Base-by-base conservation (phyloP, 2,797 vertebrate species). In the Hippocampus kuda region DNA sequence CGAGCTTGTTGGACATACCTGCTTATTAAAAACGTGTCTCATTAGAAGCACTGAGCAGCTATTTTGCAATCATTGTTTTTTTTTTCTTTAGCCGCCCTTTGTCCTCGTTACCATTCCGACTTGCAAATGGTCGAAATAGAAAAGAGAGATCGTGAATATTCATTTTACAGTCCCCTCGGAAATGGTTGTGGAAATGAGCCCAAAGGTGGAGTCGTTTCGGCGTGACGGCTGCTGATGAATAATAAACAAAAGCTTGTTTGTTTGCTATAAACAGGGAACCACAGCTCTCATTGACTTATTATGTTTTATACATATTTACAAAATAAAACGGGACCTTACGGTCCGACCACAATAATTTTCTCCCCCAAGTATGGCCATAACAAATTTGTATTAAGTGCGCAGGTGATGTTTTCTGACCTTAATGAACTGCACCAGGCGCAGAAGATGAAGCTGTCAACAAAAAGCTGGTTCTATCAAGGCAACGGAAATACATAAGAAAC, bases 241-340 rank as follows among this genome's bases (percentile, higher is more conserved):
- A 59, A 59, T 59, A 59, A 59, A 59, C 56, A 59, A 24, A 54
- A 56, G 26, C 24, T 15, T 59, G 56, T 59, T 59, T 59, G 56
- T 59, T 59, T 59, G 56, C 24, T 59, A 59, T 8, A 59, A 59
- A 59, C 5, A 8, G 15, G 56, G 24, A 26, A 27, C 56, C 26
- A 2, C 56, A 30, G 26, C 24, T 26, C 5, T 59, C 56, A 16
- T 59, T 59, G 26, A 59, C 27, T 30, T 59, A 56, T 24, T 24
- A 56, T 56, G 53, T 56, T 56, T 24, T 56, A 56, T 56, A 56
- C 11, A 26, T 24, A 56, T 24, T 56, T 56, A 59, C 26, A 59
- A 57, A 57, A 59, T 59, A 30, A 12, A 59, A 13, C 53, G 24
- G 10, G 53, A 56, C 53, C 53, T 56, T 56, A 11, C n/a, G 3